Base-by-base conservation (phyloP, 2,113 vertebrate genomes). In the Elephantulus edwardii region DNA sequence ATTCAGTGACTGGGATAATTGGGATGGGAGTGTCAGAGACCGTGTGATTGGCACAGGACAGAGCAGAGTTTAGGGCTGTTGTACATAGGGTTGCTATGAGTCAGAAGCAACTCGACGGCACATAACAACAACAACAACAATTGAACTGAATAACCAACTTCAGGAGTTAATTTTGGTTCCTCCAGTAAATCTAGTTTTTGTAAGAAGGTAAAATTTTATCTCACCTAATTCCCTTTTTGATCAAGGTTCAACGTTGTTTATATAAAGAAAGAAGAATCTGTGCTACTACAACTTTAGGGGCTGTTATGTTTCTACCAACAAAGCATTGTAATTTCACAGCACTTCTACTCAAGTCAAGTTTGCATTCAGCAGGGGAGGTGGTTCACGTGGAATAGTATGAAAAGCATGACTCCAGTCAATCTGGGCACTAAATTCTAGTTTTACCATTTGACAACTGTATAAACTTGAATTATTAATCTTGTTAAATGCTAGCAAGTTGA, bases 261-360 rank as follows among this genome's bases (percentile, higher is more conserved):
- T 60, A 42, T 33, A 79, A 48, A 54, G 72, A 48, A 8, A 12
- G 42, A 6, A 33, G 20, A 11, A n/a, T 22, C 54, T 35, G 50
- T 24, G 26, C 64, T 66, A 28, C 24, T n/a, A 20, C 12, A 30
- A 79, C 58, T 91, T 83, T 35, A 64, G 88, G 87, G 70, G 83
- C 88, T 91, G 94, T 87, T 90, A 76, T 48, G 76, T 82, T 91
- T 90, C 89, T 86, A 92, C 89, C 88, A 95, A 94, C 91, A 94
- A 93, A 91, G 62, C 87, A 79, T 48, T 85, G 85, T 83, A 35
- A 80, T 93, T 92, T 77, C 83, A 62, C 82, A 68, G 79, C 58
- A 2, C 58, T 52, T 85, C 88, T 89, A 56, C 64, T 75, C 64
- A 19, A 35, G 60, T 62, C 60, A 26, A 60, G 91, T 64, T 46